Evolutionary conservation across 2,888 invertebrate species (phyloP).

Genomic region (Bombyx huttoni): DNA sequence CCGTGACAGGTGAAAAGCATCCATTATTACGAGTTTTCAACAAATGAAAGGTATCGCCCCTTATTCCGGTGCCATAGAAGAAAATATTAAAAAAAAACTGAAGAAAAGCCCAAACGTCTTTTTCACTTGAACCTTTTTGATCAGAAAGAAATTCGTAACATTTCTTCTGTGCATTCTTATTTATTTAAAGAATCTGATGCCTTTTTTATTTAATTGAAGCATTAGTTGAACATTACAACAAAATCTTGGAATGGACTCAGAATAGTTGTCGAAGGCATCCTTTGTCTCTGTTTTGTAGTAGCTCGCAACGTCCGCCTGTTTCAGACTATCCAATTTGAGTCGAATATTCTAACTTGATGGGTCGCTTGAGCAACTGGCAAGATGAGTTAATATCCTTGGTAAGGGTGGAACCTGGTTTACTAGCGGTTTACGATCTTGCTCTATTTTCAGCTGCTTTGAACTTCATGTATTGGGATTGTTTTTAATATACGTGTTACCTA

Average conservation of each 20-base stretch:
- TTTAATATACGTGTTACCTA: too few species aligned
- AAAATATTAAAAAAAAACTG: constrained; percentile 31
- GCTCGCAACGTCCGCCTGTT: constrained; percentile 1
- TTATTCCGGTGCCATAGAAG: constrained; percentile 24
- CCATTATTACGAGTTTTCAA: constrained; percentile 34
- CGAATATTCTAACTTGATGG: constrained; percentile 27
- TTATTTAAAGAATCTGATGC: too few species aligned
- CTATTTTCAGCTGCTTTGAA: too few species aligned
- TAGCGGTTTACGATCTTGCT: background rate
- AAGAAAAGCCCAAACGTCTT: background rate
- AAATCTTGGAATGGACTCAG: background rate
- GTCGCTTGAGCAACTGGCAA: constrained; percentile 22
- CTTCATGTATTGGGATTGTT: too few species aligned
- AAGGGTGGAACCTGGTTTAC: background rate
- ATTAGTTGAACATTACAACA: background rate
- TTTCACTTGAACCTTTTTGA: background rate
- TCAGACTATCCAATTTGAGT: constrained; percentile 19
- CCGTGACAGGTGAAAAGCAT: too few species aligned
- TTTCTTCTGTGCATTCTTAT: too few species aligned
- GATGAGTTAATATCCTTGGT: constrained; percentile 8
- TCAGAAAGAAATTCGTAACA: background rate
- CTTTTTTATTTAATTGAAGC: background rate
- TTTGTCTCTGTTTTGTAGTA: background rate
- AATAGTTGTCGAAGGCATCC: background rate
- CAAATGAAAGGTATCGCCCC: constrained; percentile 28